phyloP scores from a whole-genome alignment of 2,888 invertebrate genomes.

The Orgyia antiqua region DNA sequence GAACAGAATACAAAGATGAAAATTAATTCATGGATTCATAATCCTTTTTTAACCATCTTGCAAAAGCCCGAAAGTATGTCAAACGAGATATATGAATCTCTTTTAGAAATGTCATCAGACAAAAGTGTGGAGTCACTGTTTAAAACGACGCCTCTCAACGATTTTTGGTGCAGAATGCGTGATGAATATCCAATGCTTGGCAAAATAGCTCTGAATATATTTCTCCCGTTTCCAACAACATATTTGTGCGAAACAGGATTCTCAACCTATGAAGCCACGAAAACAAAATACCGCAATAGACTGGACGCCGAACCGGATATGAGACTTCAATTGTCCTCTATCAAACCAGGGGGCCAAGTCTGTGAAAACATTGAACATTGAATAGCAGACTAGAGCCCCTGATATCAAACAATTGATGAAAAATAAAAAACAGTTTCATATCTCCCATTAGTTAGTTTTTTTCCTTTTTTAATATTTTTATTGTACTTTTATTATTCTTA shows the following conservation, averaged over 20 bases:
- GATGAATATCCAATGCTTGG: constrained; percentile 29
- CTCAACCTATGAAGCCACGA: constrained; percentile 10
- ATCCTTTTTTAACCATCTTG: constrained; percentile 29
- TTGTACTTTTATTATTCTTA: too few species aligned
- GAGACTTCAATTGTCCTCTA: constrained; percentile 25
- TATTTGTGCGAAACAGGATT: constrained; percentile 28
- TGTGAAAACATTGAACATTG: too few species aligned
- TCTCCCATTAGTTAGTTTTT: constrained; percentile 16
- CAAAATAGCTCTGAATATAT: constrained; percentile 12
- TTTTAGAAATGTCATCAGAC: constrained; percentile 33
- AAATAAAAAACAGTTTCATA: too few species aligned
- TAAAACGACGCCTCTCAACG: constrained; percentile 29
- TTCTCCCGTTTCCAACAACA: constrained; percentile 19
- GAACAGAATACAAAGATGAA: constrained; percentile 28
- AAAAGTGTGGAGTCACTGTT: constrained; percentile 29
- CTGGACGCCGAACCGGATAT: constrained; percentile 30
- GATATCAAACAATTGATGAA: constrained; percentile 25
- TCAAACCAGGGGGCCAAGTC: too few species aligned
- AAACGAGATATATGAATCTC: constrained; percentile 12
- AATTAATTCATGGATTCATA: constrained; percentile 28
- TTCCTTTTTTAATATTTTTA: constrained; percentile 12
- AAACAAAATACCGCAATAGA: constrained; percentile 30
- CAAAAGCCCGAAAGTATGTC: constrained; percentile 22
- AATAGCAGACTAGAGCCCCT: too few species aligned
- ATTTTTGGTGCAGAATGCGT: constrained; percentile 29